Evolutionary conservation across 2,113 vertebrate species (phyloP), one percentile per base, ranked within the genome.

Genomic region (Pithys albifrons): DNA sequence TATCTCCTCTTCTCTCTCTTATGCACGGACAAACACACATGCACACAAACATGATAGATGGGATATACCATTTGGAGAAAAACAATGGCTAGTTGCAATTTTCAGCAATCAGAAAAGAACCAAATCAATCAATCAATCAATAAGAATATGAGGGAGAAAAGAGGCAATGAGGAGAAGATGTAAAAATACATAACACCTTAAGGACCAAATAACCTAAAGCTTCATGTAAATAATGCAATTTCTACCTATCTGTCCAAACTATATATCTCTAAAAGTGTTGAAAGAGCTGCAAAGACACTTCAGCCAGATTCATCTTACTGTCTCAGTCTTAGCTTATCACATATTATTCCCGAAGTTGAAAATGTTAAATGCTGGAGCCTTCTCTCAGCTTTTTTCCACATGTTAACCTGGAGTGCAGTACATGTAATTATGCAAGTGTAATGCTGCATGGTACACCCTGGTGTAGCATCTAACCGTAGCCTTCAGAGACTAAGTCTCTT

Each of bases 1-100:
- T 65, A 70, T 96, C 91, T 94, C 73, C 79, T 96, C 80, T 91
- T 86, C 72, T 43, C 39, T 80, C 73, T 65, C 48, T 83, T 51
- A 33, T 43, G 55, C 25, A 79, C 41, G 77, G 54, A 85, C 29
- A 93, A 27, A 77, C 12, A 71, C 13, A 84, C 48, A 46, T 14
- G 25, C 45, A 86, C 0, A 1, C 33, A 61, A 74, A 85, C 45
- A 85, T n/a, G 79, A 86, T 39, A 82, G 37, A 84, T 82, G 49
- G 79, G 49, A 96, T 96, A 92, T 79, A 62, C 45, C 37, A 39
- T 79, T 78, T 75, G 41, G 52, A 91, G 35, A 82, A 39, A 71
- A 87, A 80, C 62, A 94, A 89, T 59, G 58, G 31, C 37, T 82
- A 70, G 69, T 10, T 66, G 64, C 23, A 55, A 28, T 77, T 94